A percentile compares a stretch with the other conserved stretches of the same genome.
phyloP scores from a whole-genome alignment of 2,113 vertebrate genomes.

The Gadus chalcogrammus region DNA sequence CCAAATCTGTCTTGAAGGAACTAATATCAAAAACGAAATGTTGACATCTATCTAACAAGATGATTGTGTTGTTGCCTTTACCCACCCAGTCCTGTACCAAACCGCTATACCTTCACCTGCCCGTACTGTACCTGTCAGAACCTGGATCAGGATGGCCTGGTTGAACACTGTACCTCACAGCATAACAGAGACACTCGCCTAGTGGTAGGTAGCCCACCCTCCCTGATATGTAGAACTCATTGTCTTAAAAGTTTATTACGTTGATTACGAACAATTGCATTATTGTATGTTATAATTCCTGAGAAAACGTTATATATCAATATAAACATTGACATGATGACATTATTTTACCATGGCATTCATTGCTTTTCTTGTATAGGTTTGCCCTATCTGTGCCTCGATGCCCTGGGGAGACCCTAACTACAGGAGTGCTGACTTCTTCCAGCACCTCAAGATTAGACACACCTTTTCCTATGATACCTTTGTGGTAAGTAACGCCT shows the following conservation, averaged over 20 bases:
- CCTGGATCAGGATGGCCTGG: slow-evolving; percentile 92
- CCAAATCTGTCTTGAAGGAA: too few relatives aligned
- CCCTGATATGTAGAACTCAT: too few relatives aligned
- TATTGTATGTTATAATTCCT: too few relatives aligned
- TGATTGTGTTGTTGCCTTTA: slow-evolving; percentile 47
- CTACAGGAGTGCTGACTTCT: slow-evolving; percentile 94
- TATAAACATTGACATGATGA: too few relatives aligned
- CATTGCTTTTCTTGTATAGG: slow-evolving; percentile 63
- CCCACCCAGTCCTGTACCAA: slow-evolving; percentile 82
- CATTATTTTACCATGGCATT: too few relatives aligned
- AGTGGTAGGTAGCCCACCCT: slow-evolving; percentile 73
- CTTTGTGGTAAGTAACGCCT: slow-evolving; percentile 84
- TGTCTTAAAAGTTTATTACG: too few relatives aligned
- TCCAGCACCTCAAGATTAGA: slow-evolving; percentile 91
- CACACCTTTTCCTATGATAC: slow-evolving; percentile 97
- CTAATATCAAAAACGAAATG: too few relatives aligned
- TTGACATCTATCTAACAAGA: background rate
- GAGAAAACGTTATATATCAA: too few relatives aligned
- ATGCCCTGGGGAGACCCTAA: slow-evolving; percentile 98
- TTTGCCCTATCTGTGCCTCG: slow-evolving; percentile 96
- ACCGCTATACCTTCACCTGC: slow-evolving; percentile 93
- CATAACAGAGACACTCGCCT: slow-evolving; percentile 86
- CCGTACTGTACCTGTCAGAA: slow-evolving; percentile 92
- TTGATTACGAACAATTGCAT: too few relatives aligned
- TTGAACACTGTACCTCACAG: slow-evolving; percentile 89